Conservation (phyloP, 1,140 invertebrate genomes). For the Hypothenemus hampei region DNA sequence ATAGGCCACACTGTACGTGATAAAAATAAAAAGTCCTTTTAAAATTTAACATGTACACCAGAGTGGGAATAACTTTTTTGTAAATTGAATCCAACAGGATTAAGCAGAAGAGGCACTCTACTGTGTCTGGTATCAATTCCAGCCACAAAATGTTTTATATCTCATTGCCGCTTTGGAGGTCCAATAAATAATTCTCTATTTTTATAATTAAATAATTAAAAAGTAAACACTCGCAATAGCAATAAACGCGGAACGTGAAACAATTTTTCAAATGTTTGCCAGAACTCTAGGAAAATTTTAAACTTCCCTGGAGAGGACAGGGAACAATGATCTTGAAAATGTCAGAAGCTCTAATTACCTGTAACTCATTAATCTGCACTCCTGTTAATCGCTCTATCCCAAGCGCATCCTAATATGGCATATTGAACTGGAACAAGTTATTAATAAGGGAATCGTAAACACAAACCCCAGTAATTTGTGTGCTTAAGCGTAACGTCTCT, state of each 20-base stretch:
- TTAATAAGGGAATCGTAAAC: constrained; percentile 17
- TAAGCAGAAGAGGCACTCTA: constrained; percentile 12
- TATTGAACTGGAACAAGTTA: constrained; percentile 12
- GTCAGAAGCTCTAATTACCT: constrained; percentile 10
- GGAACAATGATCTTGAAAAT: constrained; percentile 2
- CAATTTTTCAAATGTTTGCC: neutral
- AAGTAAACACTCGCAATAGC: no score
- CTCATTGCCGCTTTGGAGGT: no score
- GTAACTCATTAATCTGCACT: constrained; percentile 13
- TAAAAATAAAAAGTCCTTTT: no score
- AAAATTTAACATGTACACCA: no score
- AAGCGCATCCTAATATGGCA: constrained; percentile 12
- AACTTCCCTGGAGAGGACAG: no score
- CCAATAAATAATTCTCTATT: no score
- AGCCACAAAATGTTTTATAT: constrained; percentile 15
- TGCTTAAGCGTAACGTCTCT: constrained; percentile 1
- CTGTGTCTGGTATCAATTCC: constrained; percentile 12
- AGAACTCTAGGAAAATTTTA: neutral
- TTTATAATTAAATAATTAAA: no score
- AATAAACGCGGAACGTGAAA: no score
- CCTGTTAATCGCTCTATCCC: constrained; percentile 8
- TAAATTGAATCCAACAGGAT: constrained; percentile 15
- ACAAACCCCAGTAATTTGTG: constrained; percentile 7
- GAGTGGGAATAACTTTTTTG: constrained; percentile 15
- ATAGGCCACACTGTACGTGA: no score